Evolutionary conservation across 2,113 vertebrate species (phyloP).

Genomic region (Lasiurus borealis): DNA sequence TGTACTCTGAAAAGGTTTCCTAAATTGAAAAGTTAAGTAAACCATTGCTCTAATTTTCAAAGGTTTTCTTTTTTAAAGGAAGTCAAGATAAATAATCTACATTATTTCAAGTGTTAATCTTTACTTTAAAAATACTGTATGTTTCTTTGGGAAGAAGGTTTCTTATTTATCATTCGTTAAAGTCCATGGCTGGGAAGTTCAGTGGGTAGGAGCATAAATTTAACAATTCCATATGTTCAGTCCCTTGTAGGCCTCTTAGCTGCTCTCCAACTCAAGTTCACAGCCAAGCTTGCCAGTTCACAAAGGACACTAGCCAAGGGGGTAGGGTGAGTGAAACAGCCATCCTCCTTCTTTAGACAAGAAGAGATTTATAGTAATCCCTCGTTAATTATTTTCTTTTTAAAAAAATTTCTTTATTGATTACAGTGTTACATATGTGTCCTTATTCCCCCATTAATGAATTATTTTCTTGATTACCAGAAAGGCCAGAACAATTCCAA

Average conservation of each 20-base stretch:
- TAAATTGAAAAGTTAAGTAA: conserved; percentile 63
- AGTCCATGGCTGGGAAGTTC: not conserved
- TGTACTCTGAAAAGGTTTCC: conserved; percentile 73
- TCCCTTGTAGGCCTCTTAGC: not conserved
- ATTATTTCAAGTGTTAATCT: conserved; percentile 41
- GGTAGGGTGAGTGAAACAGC: not conserved
- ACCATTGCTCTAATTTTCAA: conserved; percentile 28
- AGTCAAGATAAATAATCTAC: conserved; percentile 37
- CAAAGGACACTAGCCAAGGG: not conserved
- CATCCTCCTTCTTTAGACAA: conserved; percentile 26
- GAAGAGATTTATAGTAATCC: not conserved
- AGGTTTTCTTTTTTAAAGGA: conserved; percentile 48
- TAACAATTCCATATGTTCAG: not conserved
- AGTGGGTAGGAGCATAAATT: not conserved
- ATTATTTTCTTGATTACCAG: conserved; percentile 7
- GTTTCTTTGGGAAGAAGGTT: not conserved
- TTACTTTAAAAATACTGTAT: conserved; percentile 29
- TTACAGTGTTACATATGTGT: too few relatives aligned
- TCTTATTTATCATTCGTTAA: conserved; percentile 24
- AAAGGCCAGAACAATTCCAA: not conserved
- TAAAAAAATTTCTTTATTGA: too few relatives aligned
- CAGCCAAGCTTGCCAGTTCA: not conserved
- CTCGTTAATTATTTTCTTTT: conserved; percentile 6
- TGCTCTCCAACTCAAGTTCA: not conserved
- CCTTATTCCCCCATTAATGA: not conserved